Conservation (phyloP, 1,140 invertebrate species). For the Euura saliciscinereae region DNA sequence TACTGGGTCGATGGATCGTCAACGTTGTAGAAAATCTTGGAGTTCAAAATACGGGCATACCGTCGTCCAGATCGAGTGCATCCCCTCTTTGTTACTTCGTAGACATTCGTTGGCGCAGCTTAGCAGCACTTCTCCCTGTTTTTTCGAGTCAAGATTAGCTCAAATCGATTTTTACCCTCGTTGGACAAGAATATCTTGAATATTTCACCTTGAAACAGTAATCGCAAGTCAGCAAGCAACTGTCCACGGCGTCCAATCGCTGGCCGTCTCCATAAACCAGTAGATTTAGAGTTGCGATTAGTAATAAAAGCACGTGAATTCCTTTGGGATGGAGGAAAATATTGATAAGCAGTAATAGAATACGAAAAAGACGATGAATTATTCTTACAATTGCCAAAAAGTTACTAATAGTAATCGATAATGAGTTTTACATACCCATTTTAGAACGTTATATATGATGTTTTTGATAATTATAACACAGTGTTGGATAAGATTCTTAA, state of each 20-base stretch:
- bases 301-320: neutral
- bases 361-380: too few relatives aligned
- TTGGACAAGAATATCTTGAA: too few relatives aligned
- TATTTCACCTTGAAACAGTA: slow-evolving; percentile 34
- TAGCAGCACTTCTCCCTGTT: slow-evolving; percentile 22
- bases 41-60: neutral
- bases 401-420: too few relatives aligned
- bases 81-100: slow-evolving; percentile 21
- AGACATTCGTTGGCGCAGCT: slow-evolving; percentile 43
- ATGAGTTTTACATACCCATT: too few relatives aligned
- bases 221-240: slow-evolving; percentile 43
- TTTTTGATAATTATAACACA: too few relatives aligned
- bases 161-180: too few relatives aligned
- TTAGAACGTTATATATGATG: too few relatives aligned
- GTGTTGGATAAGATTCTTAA: too few relatives aligned
- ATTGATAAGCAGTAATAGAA: too few relatives aligned
- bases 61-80: slow-evolving; percentile 16
- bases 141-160: too few relatives aligned
- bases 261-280: neutral
- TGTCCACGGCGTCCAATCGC: slow-evolving; percentile 32
- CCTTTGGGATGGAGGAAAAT: neutral
- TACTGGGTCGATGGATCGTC: neutral
- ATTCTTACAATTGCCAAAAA: too few relatives aligned
- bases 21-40: neutral
- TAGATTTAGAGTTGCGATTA: neutral